Conservation (phyloP, 2,888 invertebrate genomes). For the Drosophila cognata region DNA sequence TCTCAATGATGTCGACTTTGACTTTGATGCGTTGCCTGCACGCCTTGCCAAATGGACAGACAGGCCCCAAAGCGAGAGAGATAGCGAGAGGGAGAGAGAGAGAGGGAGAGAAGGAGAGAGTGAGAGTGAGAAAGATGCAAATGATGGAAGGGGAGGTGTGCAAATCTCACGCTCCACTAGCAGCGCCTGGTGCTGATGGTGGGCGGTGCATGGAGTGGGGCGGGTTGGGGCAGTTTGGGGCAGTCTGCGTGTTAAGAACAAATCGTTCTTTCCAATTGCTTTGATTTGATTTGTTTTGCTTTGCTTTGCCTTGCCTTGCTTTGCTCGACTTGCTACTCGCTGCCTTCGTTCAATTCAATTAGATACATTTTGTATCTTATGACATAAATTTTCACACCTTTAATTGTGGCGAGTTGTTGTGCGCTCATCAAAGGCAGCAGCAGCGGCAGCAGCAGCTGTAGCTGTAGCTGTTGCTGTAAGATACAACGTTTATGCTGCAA, state of each 20-base stretch:
- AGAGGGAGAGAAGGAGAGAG: background rate
- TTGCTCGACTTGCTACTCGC: slow-evolving; percentile 7
- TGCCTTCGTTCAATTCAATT: slow-evolving; percentile 77
- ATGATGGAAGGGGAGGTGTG: slow-evolving; percentile 6
- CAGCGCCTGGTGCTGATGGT: slow-evolving; percentile 10
- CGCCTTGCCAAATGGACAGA: slow-evolving; percentile 40
- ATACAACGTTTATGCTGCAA: slow-evolving; percentile 55
- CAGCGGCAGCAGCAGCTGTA: slow-evolving; percentile 3
- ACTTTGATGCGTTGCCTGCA: slow-evolving; percentile 73
- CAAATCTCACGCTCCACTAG: slow-evolving; percentile 70
- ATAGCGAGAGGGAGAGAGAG: background rate
- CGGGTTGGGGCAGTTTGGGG: background rate
- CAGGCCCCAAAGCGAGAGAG: slow-evolving; percentile 23
- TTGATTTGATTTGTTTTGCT: background rate
- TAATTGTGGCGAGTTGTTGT: slow-evolving; percentile 30
- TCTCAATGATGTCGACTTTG: slow-evolving; percentile 63
- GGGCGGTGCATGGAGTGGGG: too few relatives aligned
- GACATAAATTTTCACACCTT: slow-evolving; percentile 80
- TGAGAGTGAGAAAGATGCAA: background rate
- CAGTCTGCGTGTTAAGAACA: slow-evolving; percentile 71
- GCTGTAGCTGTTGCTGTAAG: slow-evolving; percentile 31
- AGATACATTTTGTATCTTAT: slow-evolving; percentile 82
- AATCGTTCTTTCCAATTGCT: slow-evolving; percentile 56
- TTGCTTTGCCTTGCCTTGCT: background rate
- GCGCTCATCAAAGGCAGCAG: slow-evolving; percentile 24